Conservation (phyloP, 2,113 vertebrate species). For the Baryphthengus martii region DNA sequence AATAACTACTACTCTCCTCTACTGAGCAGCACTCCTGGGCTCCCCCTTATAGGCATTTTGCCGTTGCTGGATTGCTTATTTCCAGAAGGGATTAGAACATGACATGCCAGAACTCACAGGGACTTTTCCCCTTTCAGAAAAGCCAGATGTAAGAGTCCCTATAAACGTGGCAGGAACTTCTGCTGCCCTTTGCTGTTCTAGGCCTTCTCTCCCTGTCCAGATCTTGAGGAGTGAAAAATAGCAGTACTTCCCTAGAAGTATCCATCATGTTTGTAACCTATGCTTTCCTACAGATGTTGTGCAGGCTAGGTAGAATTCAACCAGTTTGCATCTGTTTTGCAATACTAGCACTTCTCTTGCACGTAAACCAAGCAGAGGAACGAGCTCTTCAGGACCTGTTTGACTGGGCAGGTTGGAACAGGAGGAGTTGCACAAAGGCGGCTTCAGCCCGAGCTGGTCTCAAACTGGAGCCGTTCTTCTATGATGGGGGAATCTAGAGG, state of each 20-base stretch:
- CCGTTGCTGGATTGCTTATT: neutral
- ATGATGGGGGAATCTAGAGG: rapidly evolving
- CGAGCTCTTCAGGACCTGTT: neutral
- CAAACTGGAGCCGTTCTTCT: neutral
- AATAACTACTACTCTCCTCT: neutral
- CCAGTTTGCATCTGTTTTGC: neutral
- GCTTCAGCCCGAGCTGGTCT: neutral
- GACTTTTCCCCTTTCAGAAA: neutral
- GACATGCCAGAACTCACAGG: neutral
- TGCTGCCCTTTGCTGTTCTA: neutral
- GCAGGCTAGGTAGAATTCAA: neutral
- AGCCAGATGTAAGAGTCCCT: neutral
- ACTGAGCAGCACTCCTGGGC: neutral
- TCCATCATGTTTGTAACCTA: neutral
- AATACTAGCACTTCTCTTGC: neutral
- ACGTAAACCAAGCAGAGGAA: neutral
- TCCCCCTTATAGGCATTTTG: neutral
- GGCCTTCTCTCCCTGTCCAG: neutral
- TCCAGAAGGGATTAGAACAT: neutral
- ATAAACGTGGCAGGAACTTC: neutral
- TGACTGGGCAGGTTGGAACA: neutral
- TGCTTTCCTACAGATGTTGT: neutral
- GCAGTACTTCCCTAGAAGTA: neutral
- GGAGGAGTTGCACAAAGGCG: neutral
- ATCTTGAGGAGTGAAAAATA: neutral